phyloP scores from a whole-genome alignment of 2,797 vertebrate genomes.

The Hylomyscus alleni region DNA sequence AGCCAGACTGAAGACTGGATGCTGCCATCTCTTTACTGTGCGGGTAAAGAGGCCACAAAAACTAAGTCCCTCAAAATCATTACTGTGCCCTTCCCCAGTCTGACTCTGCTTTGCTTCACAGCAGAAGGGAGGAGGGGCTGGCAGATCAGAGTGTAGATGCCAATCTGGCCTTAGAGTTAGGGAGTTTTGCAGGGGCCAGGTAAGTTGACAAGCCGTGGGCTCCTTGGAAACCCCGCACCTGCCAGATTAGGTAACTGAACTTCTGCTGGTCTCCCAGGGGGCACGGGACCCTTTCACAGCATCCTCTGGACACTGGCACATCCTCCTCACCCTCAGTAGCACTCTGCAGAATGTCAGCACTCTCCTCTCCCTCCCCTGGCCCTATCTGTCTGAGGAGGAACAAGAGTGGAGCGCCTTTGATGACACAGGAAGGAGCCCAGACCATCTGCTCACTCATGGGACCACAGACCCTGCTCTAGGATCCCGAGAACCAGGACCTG shows the following conservation, averaged over 20 bases:
- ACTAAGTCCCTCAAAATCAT: conserved; percentile 63
- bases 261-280: background rate
- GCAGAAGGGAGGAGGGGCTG: background rate
- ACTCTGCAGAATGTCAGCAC: background rate
- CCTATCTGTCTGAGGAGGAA: background rate
- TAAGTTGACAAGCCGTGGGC: background rate
- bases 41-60: conserved; percentile 68
- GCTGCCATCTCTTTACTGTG: background rate
- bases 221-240: background rate
- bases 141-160: background rate
- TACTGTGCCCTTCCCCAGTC: background rate
- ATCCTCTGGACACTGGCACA: background rate
- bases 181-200: background rate
- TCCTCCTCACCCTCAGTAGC: background rate
- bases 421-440: background rate
- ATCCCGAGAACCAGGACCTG: background rate
- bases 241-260: background rate
- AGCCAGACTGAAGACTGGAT: conserved; percentile 9
- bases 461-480: background rate
- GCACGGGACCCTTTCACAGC: background rate
- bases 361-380: no score
- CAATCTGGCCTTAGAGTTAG: background rate
- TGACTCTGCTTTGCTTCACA: background rate
- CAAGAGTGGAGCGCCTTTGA: accelerated
- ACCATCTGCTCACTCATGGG: background rate